Evolutionary conservation across 2,797 vertebrate genomes (phyloP).

Genomic region (Crax fasciolata): DNA sequence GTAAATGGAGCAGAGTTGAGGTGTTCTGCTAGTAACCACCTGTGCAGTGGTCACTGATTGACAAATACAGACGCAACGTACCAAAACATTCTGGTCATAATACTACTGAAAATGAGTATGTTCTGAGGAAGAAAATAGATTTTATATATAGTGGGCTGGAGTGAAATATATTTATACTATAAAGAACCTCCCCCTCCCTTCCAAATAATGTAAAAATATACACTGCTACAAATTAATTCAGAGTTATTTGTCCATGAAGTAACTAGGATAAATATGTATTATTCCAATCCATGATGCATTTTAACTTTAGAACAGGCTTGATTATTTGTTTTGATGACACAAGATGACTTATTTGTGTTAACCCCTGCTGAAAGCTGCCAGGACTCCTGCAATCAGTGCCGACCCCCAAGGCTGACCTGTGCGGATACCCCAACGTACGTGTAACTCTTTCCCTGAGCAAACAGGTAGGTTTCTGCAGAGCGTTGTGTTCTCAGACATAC

Average conservation of each 20-base stretch:
- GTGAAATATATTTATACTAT: conserved; percentile 72
- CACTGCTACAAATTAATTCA: conserved; percentile 20
- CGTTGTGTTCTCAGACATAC: fast-evolving
- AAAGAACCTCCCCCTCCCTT: conserved; percentile 61
- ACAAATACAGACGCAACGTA: conserved; percentile 48
- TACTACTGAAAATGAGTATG: conserved; percentile 60
- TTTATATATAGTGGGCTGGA: conserved; percentile 67
- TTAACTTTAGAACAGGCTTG: not conserved
- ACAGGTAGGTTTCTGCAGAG: conserved; percentile 33
- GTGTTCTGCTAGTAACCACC: not conserved
- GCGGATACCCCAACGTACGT: not conserved
- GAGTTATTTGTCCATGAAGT: conserved; percentile 12
- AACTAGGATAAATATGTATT: not conserved
- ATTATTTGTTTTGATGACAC: conserved; percentile 5
- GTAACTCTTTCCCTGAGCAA: not conserved
- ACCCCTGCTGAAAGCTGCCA: conserved; percentile 48
- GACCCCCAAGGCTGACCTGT: not conserved
- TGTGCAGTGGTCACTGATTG: not conserved
- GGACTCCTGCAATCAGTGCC: conserved; percentile 18
- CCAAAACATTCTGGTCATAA: conserved; percentile 80
- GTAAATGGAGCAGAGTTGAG: conserved; percentile 26
- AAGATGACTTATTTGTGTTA: conserved; percentile 38
- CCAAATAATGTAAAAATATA: conserved; percentile 48
- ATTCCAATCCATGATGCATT: conserved; percentile 42
- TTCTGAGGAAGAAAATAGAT: conserved; percentile 56